Evolutionary conservation across 2,797 vertebrate species (phyloP), one percentile per base, ranked within the genome.

Genomic region (Pseudotriccus pelzelni): DNA sequence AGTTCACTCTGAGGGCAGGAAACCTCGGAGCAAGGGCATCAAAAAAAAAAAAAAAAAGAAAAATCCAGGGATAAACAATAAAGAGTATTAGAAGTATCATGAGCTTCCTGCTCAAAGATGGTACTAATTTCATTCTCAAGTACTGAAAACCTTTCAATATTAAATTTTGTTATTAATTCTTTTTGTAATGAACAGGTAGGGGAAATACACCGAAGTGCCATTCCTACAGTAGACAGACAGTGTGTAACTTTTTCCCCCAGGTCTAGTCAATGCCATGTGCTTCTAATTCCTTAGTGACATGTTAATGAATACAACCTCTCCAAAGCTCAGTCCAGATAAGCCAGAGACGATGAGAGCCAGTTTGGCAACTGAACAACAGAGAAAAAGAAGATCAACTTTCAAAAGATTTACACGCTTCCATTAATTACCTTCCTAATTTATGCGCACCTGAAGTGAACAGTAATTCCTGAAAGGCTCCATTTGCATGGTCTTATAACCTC

Each of bases 381-480:
- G 46, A 72, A 78, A 92, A 93, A 43, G 41, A 70, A 93, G 58
- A 94, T 67, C 78, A 60, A 79, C 76, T 72, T 93, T 62, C 77
- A 77, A 91, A 91, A 90, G 39, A 84, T 84, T 84, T 94, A 91
- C 59, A 79, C n/a, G 53, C 46, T 78, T 88, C 36, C 83, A 79
- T 76, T 87, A 91, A 94, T 84, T 91, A 79, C 72, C 62, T 78
- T 90, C 66, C 77, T 81, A 84, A 91, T 88, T 90, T 78, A 88
- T n/a, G 68, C 49, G 47, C 59, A 91, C 67, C 55, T 91, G 76
- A 85, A 94, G 55, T 69, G 59, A 89, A 85, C 9, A 49, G 52
- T 44, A 93, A 78, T 46, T 89, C 73, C 76, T 86, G 39, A 12
- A 77, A 79, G 68, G 62, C 39, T 84, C 59, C 37, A 66, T 67